Conservation (phyloP, 1,140 invertebrate species). For the Hyles euphorbiae region DNA sequence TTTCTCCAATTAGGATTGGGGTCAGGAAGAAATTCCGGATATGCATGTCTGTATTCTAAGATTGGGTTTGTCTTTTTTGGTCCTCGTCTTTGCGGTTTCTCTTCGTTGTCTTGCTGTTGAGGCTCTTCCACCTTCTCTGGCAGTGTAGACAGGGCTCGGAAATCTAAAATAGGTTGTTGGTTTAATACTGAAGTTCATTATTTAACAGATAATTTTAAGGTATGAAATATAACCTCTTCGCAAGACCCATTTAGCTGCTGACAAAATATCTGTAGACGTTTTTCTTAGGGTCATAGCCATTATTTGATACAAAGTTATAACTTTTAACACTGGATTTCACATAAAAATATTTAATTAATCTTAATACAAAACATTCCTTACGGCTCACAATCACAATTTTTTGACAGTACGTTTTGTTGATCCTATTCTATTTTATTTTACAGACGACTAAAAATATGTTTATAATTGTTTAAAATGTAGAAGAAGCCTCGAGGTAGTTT, state of each 20-base stretch:
- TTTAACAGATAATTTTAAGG: too few species aligned
- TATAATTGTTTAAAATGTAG: too few species aligned
- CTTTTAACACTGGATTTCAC: too few species aligned
- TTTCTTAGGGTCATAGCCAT: constrained; percentile 50
- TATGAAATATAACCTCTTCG: constrained; percentile 47
- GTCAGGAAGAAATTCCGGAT: constrained; percentile 96
- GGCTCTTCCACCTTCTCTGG: constrained; percentile 39
- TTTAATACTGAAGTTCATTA: too few species aligned
- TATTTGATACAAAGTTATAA: neutral
- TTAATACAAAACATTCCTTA: too few species aligned
- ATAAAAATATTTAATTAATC: too few species aligned
- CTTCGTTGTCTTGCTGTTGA: neutral
- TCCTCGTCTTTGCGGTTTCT: constrained; percentile 27
- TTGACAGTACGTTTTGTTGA: too few species aligned
- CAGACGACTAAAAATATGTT: too few species aligned
- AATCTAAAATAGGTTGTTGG: constrained; percentile 32
- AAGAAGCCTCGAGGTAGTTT: too few species aligned
- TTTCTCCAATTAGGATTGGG: constrained; percentile 88
- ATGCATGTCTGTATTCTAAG: constrained; percentile 83
- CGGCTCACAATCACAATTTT: too few species aligned
- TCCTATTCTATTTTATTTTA: too few species aligned
- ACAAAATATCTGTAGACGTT: constrained; percentile 35
- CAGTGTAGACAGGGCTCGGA: constrained; percentile 42
- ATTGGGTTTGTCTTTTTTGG: constrained; percentile 32
- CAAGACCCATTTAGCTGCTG: constrained; percentile 47